Evolutionary conservation across 2,113 vertebrate genomes (phyloP).

Genomic region (Stictonetta naevosa): DNA sequence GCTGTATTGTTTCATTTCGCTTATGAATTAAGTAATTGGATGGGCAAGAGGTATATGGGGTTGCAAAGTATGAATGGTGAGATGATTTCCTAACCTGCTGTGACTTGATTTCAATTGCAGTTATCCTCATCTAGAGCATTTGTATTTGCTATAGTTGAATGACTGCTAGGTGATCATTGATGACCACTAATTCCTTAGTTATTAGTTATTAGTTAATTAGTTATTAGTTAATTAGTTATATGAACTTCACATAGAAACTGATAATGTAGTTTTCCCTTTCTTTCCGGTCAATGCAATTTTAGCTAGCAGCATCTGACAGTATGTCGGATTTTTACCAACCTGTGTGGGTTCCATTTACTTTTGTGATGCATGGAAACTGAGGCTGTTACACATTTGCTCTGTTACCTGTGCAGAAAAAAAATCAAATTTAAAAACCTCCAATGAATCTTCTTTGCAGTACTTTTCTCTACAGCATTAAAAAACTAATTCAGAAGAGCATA

Average conservation of each 20-base stretch:
- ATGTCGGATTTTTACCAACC: background rate
- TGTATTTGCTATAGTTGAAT: background rate
- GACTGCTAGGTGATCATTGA: background rate
- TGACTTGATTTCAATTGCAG: background rate
- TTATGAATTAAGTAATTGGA: background rate
- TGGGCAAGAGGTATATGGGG: accelerated
- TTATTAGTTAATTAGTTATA: too few relatives aligned
- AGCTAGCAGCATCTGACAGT: background rate
- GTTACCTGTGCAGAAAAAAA: background rate
- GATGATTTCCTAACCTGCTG: background rate
- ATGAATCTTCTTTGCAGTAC: background rate
- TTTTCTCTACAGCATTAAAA: background rate
- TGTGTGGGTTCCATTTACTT: background rate
- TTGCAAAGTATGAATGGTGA: background rate
- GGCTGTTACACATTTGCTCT: background rate
- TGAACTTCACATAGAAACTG: background rate
- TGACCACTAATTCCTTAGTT: background rate
- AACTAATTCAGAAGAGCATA: background rate
- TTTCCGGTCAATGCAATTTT: background rate
- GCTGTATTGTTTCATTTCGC: background rate
- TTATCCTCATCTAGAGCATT: background rate
- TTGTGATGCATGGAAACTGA: background rate
- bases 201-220: too few relatives aligned
- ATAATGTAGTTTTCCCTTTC: background rate
- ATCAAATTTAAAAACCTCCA: background rate